Conservation (phyloP, 2,113 vertebrate genomes). For the Beaufortia kweichowensis region DNA sequence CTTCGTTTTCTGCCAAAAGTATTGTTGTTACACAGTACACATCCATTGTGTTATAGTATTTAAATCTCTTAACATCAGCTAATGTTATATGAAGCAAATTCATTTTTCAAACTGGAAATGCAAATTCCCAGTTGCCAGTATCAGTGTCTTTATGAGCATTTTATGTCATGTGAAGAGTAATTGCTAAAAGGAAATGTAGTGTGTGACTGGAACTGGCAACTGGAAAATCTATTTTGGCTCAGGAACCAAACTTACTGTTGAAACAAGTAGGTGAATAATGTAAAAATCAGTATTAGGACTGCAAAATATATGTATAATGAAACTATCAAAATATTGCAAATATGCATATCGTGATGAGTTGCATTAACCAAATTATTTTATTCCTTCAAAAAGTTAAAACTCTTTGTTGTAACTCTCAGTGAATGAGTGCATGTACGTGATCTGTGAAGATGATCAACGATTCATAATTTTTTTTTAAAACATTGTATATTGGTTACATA, state of each 20-base stretch:
- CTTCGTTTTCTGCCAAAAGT: background rate
- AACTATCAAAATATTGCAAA: too few species aligned
- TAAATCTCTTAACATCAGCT: background rate
- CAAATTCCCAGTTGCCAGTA: background rate
- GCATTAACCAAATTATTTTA: too few species aligned
- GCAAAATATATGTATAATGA: background rate
- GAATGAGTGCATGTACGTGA: too few species aligned
- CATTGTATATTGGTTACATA: too few species aligned
- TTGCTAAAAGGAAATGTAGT: background rate
- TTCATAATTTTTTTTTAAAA: too few species aligned
- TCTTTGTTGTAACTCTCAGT: too few species aligned
- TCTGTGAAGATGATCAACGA: too few species aligned
- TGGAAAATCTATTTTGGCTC: slow-evolving; percentile 53
- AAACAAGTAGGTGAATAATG: slow-evolving; percentile 54
- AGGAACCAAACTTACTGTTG: slow-evolving; percentile 55
- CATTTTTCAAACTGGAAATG: background rate
- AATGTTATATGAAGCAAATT: too few species aligned
- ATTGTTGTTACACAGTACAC: background rate
- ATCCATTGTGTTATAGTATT: background rate
- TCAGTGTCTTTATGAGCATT: background rate
- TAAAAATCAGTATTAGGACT: too few species aligned
- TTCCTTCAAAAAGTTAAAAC: too few species aligned
- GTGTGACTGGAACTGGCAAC: slow-evolving; percentile 53
- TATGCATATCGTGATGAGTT: too few species aligned
- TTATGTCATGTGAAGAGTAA: background rate